These are phyloP conservation scores for Phalanger gymnotis DNA, from an alignment of 2,797 vertebrate genomes.

Conservation along the genomic window DNA sequence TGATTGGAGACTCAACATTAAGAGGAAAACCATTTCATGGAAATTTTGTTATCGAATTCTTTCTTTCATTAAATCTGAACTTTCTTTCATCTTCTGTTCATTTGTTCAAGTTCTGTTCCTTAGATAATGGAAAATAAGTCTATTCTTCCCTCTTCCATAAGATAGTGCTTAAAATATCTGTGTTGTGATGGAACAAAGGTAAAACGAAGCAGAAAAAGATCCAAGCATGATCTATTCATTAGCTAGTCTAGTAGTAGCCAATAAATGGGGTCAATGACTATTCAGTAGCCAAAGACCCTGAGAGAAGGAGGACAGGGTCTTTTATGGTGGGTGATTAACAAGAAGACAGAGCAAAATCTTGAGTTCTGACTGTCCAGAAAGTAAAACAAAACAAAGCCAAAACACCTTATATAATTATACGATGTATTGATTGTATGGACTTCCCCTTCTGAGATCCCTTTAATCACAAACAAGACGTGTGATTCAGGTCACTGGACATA, in stretches of 20 bases:
- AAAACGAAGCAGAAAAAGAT: neutral
- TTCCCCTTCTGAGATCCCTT: neutral
- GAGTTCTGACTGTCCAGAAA: neutral
- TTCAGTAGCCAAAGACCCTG: neutral
- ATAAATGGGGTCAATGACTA: neutral
- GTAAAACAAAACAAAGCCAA: neutral
- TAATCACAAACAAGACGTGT: neutral
- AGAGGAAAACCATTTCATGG: neutral
- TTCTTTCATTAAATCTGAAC: conserved; percentile 18
- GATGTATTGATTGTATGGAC: neutral
- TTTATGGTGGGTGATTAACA: neutral
- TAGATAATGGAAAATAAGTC: conserved; percentile 1
- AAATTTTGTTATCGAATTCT: conserved; percentile 12
- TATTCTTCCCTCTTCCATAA: neutral
- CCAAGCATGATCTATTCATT: neutral
- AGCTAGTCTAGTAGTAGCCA: neutral
- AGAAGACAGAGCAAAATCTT: neutral
- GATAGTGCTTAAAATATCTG: neutral
- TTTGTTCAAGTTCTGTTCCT: neutral
- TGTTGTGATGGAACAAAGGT: neutral
- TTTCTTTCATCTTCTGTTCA: neutral
- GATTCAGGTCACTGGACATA: too few relatives aligned
- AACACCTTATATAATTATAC: neutral
- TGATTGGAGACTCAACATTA: neutral
- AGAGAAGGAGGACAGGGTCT: neutral